Conservation (phyloP, 2,797 vertebrate genomes). For the Aldrovandia affinis region DNA sequence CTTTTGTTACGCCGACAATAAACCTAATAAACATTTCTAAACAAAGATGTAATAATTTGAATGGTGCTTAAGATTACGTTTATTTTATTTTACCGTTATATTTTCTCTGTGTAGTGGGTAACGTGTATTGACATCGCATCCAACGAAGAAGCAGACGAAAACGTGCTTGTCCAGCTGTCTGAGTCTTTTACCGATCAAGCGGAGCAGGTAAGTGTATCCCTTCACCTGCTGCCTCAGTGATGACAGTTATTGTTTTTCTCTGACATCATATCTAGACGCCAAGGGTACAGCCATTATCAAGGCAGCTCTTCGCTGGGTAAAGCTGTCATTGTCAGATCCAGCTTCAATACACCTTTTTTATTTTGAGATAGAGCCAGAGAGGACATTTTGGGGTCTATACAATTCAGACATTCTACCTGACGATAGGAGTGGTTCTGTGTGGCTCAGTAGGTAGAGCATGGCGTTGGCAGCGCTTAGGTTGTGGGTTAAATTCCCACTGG, state of each 20-base stretch:
- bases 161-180: slow-evolving; percentile 78
- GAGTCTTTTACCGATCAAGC: slow-evolving; percentile 89
- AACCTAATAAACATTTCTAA: not conserved
- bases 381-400: not conserved
- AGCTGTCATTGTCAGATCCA: not conserved
- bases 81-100: not conserved
- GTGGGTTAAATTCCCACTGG: no score
- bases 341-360: not conserved
- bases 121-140: slow-evolving; percentile 85
- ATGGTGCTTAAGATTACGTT: not conserved
- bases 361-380: not conserved
- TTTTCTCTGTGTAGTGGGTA: slow-evolving; percentile 80
- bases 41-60: not conserved
- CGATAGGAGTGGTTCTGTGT: not conserved
- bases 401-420: not conserved
- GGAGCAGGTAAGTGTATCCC: slow-evolving; percentile 79
- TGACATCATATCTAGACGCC: slow-evolving; percentile 1
- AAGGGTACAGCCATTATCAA: slow-evolving; percentile 18
- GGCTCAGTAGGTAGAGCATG: no score
- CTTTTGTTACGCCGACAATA: not conserved
- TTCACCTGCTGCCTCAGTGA: not conserved
- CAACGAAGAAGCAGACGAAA: slow-evolving; percentile 86
- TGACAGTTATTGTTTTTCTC: slow-evolving; percentile 8
- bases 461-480: no score
- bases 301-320: not conserved